These are phyloP conservation scores for Athalia circularis DNA, from an alignment of 2,888 invertebrate genomes.

Conservation along the genomic window DNA sequence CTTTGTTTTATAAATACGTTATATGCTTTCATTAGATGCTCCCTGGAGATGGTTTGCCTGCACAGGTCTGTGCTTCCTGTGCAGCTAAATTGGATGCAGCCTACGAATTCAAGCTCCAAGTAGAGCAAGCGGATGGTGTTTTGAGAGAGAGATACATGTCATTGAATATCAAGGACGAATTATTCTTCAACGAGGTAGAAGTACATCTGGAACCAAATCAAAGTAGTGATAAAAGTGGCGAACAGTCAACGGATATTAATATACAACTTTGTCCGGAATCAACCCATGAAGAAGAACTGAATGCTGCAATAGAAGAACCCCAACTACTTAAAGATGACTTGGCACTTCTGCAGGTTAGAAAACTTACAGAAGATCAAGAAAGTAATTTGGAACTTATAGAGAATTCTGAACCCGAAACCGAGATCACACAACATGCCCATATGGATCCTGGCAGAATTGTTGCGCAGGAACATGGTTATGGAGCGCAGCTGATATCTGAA, in stretches of 20 bases:
- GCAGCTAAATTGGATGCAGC: conserved; percentile 68
- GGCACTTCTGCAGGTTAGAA: conserved; percentile 64
- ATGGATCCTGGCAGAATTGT: conserved; percentile 22
- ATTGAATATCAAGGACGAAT: conserved; percentile 67
- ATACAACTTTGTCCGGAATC: conserved; percentile 50
- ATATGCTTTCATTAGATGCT: conserved; percentile 56
- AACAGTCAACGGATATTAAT: background rate
- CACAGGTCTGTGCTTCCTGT: conserved; percentile 68
- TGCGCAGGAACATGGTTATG: conserved; percentile 35
- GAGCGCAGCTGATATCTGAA: conserved; percentile 1
- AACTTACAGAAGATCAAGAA: conserved; percentile 58
- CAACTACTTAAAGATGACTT: conserved; percentile 65
- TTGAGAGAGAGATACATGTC: conserved; percentile 65
- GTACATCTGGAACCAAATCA: conserved; percentile 63
- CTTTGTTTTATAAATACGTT: conserved; percentile 25
- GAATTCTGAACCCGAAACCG: conserved; percentile 21
- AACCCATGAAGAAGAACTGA: conserved; percentile 47
- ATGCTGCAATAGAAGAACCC: conserved; percentile 57
- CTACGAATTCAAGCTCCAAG: conserved; percentile 70
- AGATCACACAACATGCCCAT: conserved; percentile 5
- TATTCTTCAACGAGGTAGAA: conserved; percentile 70
- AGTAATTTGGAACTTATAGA: background rate
- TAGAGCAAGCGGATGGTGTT: conserved; percentile 69
- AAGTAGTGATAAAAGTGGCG: conserved; percentile 40
- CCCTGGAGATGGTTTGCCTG: conserved; percentile 69